Base-by-base conservation (phyloP, 2,888 invertebrate genomes). In the Geotrupes spiniger region DNA sequence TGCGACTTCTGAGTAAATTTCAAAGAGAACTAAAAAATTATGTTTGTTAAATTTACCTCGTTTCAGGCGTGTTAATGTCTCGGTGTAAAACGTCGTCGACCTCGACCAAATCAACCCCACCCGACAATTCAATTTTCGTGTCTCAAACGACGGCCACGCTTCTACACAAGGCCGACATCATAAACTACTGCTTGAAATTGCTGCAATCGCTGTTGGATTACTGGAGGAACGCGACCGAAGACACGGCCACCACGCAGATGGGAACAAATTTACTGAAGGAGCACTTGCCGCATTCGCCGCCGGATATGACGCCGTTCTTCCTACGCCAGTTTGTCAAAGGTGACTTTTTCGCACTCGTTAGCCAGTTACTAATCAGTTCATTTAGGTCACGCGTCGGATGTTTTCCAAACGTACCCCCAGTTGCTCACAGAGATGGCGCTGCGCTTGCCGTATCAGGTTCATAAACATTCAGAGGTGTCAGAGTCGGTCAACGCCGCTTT, bases 261-360 rank as follows among this genome's bases (percentile, higher is more conserved):
- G 81, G 78, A 12, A 87, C 85, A 29, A 85, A 81, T 65, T 75
- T 95, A 31, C 72, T 96, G 31, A 93, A 91, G 68, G 88, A 91
- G 29, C 88, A 87, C 60, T 83, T 87, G 9, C 83, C 87, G 1
- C 83, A 87, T 26, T 84, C 92, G 0, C 83, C 91, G 36, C 94
- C 94, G 0, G 96, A 98, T 68, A 93, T 96, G 89, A 89, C 92
- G 4, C 96, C 96, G 6, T 92, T 98, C 75, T 97, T 97, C 76
- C 80, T 90, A 42, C 84, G 88, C 56, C 93, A 92, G 67, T 95
- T 95, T 65, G 89, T 96, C 27, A 94, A 93, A 73, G 81, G 79
- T 79, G 47, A 54, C 36, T 38, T 16, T 1, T 9, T 16, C 6
- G 16, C 2, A 16, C 1, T 17, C 10, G 8, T 10, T 11, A 12